phyloP scores from a whole-genome alignment of 2,797 vertebrate genomes.

The Threskiornis aethiopicus region DNA sequence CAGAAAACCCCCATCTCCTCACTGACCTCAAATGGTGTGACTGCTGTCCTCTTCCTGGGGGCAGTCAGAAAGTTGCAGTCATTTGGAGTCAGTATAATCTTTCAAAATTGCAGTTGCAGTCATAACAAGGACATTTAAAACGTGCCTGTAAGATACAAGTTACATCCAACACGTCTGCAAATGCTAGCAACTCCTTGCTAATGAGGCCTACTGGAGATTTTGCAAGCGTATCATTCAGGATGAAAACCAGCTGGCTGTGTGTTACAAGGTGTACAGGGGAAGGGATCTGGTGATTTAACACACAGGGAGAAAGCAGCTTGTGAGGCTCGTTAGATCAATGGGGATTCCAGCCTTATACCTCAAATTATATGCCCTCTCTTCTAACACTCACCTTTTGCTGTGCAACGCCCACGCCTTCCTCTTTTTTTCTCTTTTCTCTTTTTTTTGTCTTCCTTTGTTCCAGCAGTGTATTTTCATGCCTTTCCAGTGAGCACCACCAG shows the following conservation, averaged over 20 bases:
- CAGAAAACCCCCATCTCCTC: constrained; percentile 35
- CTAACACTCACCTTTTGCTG: not conserved
- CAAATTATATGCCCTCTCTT: not conserved
- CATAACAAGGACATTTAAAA: not conserved
- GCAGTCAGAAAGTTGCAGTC: not conserved
- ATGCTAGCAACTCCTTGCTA: constrained; percentile 8
- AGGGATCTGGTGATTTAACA: not conserved
- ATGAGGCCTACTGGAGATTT: constrained; percentile 32
- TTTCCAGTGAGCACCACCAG: not conserved
- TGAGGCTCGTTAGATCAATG: not conserved
- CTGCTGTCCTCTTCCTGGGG: not conserved
- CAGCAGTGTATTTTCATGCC: not conserved
- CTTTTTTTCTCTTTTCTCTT: not conserved
- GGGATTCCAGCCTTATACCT: not conserved
- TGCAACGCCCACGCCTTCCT: not conserved
- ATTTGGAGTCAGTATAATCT: constrained; percentile 5
- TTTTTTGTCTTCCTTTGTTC: not conserved
- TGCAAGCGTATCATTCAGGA: not conserved
- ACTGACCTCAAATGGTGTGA: constrained; percentile 27
- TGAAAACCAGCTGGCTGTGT: not conserved
- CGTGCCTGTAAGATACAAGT: not conserved
- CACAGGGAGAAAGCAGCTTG: not conserved
- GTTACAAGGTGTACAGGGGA: not conserved
- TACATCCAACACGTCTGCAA: not conserved
- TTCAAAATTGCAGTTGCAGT: not conserved